These are phyloP conservation scores for Synanthedon formicaeformis DNA, from an alignment of 2,888 invertebrate genomes.

Conservation along the genomic window DNA sequence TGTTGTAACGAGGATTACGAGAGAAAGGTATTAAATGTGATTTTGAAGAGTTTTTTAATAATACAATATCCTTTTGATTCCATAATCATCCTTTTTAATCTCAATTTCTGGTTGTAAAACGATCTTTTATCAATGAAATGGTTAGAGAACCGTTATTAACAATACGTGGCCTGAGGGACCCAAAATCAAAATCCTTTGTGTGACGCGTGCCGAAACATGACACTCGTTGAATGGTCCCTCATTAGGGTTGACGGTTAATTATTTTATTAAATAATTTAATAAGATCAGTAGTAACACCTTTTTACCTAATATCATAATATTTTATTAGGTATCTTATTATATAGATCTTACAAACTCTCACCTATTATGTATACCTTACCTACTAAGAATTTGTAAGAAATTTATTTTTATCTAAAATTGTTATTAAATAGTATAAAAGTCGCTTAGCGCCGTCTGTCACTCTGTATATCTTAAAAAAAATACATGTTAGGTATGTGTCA, in stretches of 20 bases:
- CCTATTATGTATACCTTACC: no score
- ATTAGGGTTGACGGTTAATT: slow-evolving; percentile 44
- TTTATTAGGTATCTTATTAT: no score
- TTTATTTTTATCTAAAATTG: no score
- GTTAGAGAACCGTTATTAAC: slow-evolving; percentile 36
- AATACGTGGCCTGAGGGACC: slow-evolving; percentile 36
- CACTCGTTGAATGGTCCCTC: slow-evolving; percentile 37
- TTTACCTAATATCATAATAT: no score
- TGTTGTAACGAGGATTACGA: no score
- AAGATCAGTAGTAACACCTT: background rate
- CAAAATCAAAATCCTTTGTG: slow-evolving; percentile 35
- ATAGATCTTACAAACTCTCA: no score
- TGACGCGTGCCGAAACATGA: slow-evolving; percentile 51
- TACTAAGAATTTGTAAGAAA: no score
- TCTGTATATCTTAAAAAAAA: no score
- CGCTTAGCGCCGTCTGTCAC: no score
- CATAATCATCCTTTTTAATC: slow-evolving; percentile 7
- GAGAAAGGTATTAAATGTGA: background rate
- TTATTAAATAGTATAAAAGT: no score
- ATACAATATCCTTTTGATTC: slow-evolving; percentile 6
- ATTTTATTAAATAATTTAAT: slow-evolving; percentile 10
- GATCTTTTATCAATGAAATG: slow-evolving; percentile 43
- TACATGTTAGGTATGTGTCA: no score
- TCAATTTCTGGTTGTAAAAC: slow-evolving; percentile 34
- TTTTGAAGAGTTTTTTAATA: background rate